Conservation (phyloP, 2,888 invertebrate genomes). For the Amphipyra tragopoginis region DNA sequence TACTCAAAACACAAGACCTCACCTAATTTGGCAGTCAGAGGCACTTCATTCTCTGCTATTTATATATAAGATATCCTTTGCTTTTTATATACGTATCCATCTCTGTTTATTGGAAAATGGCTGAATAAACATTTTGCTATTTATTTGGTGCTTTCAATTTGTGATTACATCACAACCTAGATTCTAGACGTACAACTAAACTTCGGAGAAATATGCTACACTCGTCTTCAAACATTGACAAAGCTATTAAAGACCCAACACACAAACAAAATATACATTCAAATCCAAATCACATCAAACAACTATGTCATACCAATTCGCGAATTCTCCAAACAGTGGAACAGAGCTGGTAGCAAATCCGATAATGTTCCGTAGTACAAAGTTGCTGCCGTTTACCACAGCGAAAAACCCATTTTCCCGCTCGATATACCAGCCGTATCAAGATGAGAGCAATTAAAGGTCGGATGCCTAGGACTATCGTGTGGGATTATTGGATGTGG, state of each 20-base stretch:
- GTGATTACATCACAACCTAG: too few species aligned
- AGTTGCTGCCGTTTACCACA: constrained; percentile 84
- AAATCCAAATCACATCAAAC: constrained; percentile 33
- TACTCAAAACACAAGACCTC: too few species aligned
- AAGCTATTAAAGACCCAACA: constrained; percentile 4
- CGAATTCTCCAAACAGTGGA: constrained; percentile 27
- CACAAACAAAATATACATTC: neutral
- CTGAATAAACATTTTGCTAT: too few species aligned
- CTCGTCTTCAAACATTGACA: neutral
- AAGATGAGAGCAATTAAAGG: constrained; percentile 90
- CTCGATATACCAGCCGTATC: constrained; percentile 89
- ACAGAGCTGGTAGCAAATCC: constrained; percentile 77
- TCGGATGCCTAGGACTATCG: constrained; percentile 65
- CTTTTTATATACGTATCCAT: too few species aligned
- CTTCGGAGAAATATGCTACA: neutral
- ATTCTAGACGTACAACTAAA: neutral
- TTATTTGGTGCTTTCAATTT: too few species aligned
- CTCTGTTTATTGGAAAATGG: too few species aligned
- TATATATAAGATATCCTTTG: too few species aligned
- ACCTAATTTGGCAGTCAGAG: too few species aligned
- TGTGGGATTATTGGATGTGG: constrained; percentile 70
- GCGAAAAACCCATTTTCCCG: constrained; percentile 89
- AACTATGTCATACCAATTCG: constrained; percentile 42
- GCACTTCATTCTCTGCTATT: too few species aligned
- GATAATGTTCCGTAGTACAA: constrained; percentile 85